Percentiles rank a stretch among this genome's conserved stretches.
Evolutionary conservation across 2,888 invertebrate species (phyloP).

Genomic region (Branchellion lobata): DNA sequence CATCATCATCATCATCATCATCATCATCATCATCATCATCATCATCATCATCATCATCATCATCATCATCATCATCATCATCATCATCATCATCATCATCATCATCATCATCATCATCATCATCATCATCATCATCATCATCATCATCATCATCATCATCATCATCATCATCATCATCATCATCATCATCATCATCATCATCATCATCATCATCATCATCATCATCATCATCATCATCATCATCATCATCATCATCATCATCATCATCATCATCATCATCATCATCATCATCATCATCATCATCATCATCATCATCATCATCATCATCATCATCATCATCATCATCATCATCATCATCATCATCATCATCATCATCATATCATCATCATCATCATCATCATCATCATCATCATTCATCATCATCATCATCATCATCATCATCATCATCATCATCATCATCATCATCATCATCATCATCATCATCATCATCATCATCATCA

Average conservation of each 20-base stretch:
- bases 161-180: neutral
- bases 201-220: constrained; percentile 1
- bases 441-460: constrained; percentile 3
- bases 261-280: constrained; percentile 4
- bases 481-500: too few relatives aligned
- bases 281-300: neutral
- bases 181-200: neutral
- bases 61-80: neutral
- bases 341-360: neutral
- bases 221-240: neutral
- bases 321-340: constrained; percentile 1
- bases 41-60: neutral
- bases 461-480: neutral
- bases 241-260: neutral
- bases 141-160: constrained; percentile 4
- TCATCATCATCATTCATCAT: too few relatives aligned
- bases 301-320: neutral
- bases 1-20: neutral
- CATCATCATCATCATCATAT: neutral
- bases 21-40: constrained; percentile 4
- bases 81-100: constrained; percentile 1
- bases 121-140: neutral
- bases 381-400: too few relatives aligned
- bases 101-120: neutral
- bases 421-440: neutral